phyloP scores from a whole-genome alignment of 2,888 invertebrate genomes.

The Timandra comae region DNA sequence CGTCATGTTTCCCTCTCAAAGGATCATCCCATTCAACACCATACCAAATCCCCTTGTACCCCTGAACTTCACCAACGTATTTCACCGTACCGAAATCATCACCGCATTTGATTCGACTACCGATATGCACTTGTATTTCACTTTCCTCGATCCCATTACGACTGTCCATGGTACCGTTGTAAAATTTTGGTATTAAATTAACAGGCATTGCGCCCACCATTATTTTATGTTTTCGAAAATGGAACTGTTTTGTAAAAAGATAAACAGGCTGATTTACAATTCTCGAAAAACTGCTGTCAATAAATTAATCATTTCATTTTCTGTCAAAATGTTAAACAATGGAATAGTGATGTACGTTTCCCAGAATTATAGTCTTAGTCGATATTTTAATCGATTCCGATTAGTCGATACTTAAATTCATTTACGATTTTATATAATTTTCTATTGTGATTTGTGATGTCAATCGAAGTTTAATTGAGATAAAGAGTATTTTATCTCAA shows the following conservation, averaged over 20 bases:
- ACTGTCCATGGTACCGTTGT: constrained; percentile 67
- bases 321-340: constrained; percentile 23
- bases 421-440: no score
- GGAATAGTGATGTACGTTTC: constrained; percentile 8
- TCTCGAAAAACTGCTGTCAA: constrained; percentile 35
- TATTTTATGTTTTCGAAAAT: constrained; percentile 65
- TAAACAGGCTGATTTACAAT: constrained; percentile 57
- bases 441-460: no score
- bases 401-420: neutral
- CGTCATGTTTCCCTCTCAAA: constrained; percentile 94
- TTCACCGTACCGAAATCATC: constrained; percentile 77
- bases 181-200: constrained; percentile 73
- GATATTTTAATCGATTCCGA: neutral
- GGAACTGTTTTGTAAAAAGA: constrained; percentile 62
- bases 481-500: no score
- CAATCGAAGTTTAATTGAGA: no score
- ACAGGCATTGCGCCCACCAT: constrained; percentile 77
- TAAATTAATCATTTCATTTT: constrained; percentile 22
- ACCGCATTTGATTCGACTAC: constrained; percentile 60
- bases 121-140: constrained; percentile 66
- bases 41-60: constrained; percentile 86
- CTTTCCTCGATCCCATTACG: constrained; percentile 65
- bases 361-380: neutral
- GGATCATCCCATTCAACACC: constrained; percentile 98
- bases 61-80: constrained; percentile 85